Percentiles rank a stretch among this genome's conserved stretches.
Evolutionary conservation across 2,113 vertebrate species (phyloP).

Genomic region (Chauna torquata): DNA sequence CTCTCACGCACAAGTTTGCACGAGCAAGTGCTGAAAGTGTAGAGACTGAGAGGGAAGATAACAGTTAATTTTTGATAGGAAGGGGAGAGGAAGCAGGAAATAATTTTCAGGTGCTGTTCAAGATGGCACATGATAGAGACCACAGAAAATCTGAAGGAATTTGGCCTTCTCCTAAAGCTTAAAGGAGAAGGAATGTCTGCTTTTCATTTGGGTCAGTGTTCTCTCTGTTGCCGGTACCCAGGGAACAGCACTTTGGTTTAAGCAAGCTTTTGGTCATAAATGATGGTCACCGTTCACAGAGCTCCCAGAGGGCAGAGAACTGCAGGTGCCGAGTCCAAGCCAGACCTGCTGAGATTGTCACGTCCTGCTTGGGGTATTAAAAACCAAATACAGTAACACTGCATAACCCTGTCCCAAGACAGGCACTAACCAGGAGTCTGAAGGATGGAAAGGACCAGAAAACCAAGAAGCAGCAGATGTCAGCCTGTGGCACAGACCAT

Average conservation of each 20-base stretch:
- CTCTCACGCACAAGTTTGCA: not conserved
- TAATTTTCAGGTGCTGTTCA: not conserved
- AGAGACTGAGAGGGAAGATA: not conserved
- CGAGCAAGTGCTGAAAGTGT: not conserved
- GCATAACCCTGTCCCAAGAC: not conserved
- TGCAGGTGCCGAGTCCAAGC: not conserved
- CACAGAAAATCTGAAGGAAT: not conserved
- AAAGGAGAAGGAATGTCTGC: not conserved
- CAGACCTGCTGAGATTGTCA: not conserved
- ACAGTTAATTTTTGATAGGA: not conserved
- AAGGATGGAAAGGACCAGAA: not conserved
- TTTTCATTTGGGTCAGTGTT: not conserved
- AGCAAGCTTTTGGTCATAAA: not conserved
- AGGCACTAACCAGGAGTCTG: not conserved
- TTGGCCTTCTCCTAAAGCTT: not conserved
- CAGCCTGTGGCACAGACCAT: not conserved
- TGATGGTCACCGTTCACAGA: rapidly evolving
- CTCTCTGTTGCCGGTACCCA: not conserved
- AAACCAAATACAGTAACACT: not conserved
- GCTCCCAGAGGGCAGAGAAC: not conserved
- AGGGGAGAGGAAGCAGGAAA: not conserved
- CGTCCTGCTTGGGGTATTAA: not conserved
- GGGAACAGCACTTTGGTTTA: not conserved
- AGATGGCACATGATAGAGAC: not conserved
- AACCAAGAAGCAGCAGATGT: not conserved